These are phyloP conservation scores for Mylabris phalerata DNA, from an alignment of 1,140 invertebrate species.

Conservation along the genomic window DNA sequence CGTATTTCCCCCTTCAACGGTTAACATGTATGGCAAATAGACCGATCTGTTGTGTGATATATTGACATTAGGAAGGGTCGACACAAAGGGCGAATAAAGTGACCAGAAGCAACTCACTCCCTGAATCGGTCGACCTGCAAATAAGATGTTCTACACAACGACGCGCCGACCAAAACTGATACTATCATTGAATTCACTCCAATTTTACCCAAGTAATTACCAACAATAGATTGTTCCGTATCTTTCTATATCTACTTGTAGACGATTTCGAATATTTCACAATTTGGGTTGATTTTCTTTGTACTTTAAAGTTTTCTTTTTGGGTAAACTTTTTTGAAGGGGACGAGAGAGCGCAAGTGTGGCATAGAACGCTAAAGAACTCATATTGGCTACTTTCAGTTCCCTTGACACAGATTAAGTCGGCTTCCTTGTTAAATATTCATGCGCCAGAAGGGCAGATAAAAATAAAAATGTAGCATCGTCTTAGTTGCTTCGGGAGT, in stretches of 20 bases:
- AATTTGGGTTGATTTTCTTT: too few relatives aligned
- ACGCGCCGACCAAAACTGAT: conserved; percentile 8
- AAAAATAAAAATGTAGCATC: conserved; percentile 40
- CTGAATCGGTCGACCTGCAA: conserved; percentile 31
- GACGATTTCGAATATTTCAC: too few relatives aligned
- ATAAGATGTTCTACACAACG: conserved; percentile 30
- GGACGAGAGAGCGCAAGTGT: conserved; percentile 19
- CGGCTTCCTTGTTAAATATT: conserved; percentile 41
- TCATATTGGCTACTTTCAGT: conserved; percentile 40
- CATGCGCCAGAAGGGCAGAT: conserved; percentile 40
- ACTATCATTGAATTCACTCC: conserved; percentile 1
- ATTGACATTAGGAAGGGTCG: conserved; percentile 27
- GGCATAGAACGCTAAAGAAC: conserved; percentile 28
- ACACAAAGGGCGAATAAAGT: conserved; percentile 31
- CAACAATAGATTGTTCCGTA: too few relatives aligned
- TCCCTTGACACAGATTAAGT: conserved; percentile 42
- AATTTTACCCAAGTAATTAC: too few relatives aligned
- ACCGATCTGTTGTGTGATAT: conserved; percentile 26
- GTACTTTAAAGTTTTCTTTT: not conserved
- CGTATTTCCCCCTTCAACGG: conserved; percentile 1
- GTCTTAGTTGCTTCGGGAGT: conserved; percentile 28
- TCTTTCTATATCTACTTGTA: too few relatives aligned
- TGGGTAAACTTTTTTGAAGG: conserved; percentile 1
- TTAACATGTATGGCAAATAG: conserved; percentile 23
- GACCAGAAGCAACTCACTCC: conserved; percentile 24